phyloP scores from a whole-genome alignment of 2,113 vertebrate species.

The Indicator indicator region DNA sequence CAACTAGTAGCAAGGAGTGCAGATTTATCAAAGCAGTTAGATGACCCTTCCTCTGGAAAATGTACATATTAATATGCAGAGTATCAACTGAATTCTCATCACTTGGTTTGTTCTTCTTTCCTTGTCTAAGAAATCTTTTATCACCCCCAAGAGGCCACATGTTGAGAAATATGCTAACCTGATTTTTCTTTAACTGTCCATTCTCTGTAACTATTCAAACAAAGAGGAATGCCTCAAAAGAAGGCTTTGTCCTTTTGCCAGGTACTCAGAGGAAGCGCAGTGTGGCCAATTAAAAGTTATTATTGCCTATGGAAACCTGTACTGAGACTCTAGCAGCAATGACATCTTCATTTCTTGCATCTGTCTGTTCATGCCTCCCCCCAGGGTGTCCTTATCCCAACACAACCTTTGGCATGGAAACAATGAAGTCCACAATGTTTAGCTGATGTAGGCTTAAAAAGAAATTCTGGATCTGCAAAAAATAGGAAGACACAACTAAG shows the following conservation, averaged over 20 bases:
- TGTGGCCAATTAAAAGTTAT: background rate
- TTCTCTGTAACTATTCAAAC: background rate
- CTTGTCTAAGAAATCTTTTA: background rate
- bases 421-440: background rate
- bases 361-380: background rate
- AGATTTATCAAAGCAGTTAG: background rate
- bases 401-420: rapidly evolving
- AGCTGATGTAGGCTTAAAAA: background rate
- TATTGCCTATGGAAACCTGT: background rate
- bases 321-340: background rate
- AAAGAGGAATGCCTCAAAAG: background rate
- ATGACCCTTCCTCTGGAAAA: background rate
- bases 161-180: background rate
- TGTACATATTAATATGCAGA: background rate
- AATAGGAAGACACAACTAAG: background rate
- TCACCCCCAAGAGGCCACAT: rapidly evolving
- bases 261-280: background rate
- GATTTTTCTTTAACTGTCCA: background rate
- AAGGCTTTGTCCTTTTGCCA: background rate
- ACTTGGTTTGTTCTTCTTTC: background rate
- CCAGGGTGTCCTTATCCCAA: background rate
- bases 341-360: background rate
- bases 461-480: background rate
- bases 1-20: background rate
- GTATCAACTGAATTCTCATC: background rate